These are phyloP conservation scores for Brenthis daphne DNA, from an alignment of 2,888 invertebrate species.

Conservation along the genomic window DNA sequence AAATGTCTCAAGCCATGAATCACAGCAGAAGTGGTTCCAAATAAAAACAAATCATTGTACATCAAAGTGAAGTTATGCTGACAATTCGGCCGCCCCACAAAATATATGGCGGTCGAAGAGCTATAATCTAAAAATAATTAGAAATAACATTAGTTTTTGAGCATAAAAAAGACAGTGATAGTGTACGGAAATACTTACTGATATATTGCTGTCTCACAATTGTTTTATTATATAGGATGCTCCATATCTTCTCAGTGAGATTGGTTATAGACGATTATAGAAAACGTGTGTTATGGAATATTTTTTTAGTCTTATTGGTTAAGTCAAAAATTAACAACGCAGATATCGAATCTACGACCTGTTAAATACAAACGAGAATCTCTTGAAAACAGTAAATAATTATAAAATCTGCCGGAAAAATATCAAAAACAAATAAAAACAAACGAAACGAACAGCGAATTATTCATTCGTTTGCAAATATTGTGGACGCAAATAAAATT, in stretches of 20 bases:
- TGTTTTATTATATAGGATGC: slow-evolving; percentile 61
- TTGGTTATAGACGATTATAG: too few species aligned
- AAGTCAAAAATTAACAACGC: too few species aligned
- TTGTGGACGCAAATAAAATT: slow-evolving; percentile 50
- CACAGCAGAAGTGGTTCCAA: slow-evolving; percentile 72
- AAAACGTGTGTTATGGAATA: too few species aligned
- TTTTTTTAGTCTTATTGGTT: too few species aligned
- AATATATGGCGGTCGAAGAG: slow-evolving; percentile 80
- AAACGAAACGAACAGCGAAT: slow-evolving; percentile 2
- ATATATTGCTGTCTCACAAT: slow-evolving; percentile 68
- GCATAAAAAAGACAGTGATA: slow-evolving; percentile 77
- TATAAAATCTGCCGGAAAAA: background rate
- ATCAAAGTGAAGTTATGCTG: slow-evolving; percentile 81
- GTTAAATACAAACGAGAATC: too few species aligned
- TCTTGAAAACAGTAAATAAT: background rate
- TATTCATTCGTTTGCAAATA: slow-evolving; percentile 51
- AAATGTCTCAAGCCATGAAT: slow-evolving; percentile 77
- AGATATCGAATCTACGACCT: too few species aligned
- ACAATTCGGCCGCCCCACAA: slow-evolving; percentile 78
- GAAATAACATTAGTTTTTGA: slow-evolving; percentile 81
- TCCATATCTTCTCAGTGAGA: too few species aligned
- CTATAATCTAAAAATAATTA: slow-evolving; percentile 83
- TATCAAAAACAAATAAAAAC: slow-evolving; percentile 8
- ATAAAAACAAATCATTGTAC: slow-evolving; percentile 80
- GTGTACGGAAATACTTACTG: slow-evolving; percentile 75